Evolutionary conservation across 2,113 vertebrate species (phyloP).

Genomic region (Heterotis niloticus): DNA sequence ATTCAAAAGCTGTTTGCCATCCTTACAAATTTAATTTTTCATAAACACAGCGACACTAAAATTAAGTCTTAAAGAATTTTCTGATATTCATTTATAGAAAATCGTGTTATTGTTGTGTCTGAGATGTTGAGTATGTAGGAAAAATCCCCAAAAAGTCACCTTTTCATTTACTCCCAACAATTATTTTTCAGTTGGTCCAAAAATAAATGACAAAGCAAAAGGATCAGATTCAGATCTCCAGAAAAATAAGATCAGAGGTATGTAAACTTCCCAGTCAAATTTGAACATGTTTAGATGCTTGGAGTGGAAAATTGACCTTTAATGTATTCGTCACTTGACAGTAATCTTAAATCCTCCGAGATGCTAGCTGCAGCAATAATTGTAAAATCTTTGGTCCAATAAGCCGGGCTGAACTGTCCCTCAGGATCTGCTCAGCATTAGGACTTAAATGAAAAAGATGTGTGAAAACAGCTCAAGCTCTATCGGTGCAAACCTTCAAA

Average conservation of each 20-base stretch:
- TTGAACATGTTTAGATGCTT: background rate
- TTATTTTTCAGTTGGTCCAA: constrained; percentile 64
- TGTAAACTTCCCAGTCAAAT: constrained; percentile 24
- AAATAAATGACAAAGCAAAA: constrained; percentile 66
- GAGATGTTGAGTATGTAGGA: background rate
- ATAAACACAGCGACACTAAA: no score
- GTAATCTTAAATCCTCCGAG: constrained; percentile 5
- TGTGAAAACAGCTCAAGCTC: background rate
- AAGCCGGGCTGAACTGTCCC: background rate
- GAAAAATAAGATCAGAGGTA: constrained; percentile 72
- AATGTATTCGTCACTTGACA: constrained; percentile 5
- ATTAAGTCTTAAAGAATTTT: no score
- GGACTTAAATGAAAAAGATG: background rate
- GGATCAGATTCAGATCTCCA: constrained; percentile 62
- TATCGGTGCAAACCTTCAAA: background rate
- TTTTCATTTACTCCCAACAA: constrained; percentile 35
- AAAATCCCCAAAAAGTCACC: constrained; percentile 35
- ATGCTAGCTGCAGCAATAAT: background rate
- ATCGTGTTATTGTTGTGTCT: no score
- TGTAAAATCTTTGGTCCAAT: background rate
- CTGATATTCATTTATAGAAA: no score
- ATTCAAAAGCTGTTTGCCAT: no score
- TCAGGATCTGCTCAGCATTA: background rate
- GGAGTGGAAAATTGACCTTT: background rate
- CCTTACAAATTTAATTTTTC: no score